phyloP scores from a whole-genome alignment of 1,140 invertebrate species.

The Megalonaias nervosa region DNA sequence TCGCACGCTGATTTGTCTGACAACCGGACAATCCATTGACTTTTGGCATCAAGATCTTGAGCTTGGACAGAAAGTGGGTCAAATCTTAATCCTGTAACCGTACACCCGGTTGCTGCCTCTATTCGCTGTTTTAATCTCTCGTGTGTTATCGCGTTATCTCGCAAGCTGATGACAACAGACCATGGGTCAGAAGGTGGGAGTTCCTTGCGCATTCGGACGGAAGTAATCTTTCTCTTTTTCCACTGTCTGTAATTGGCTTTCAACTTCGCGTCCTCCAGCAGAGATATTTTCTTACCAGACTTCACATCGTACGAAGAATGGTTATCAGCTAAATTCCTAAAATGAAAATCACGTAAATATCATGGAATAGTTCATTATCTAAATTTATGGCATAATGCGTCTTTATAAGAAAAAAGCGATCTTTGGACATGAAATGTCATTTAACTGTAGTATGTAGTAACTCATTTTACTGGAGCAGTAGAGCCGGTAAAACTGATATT shows the following conservation, averaged over 20 bases:
- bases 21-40: conserved; percentile 29
- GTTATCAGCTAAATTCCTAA: no score
- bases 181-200: conserved; percentile 17
- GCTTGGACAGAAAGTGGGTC: conserved; percentile 24
- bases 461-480: no score
- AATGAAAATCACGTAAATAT: no score
- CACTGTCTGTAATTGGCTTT: conserved; percentile 22
- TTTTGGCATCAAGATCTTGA: conserved; percentile 12
- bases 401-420: no score
- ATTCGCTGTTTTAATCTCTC: conserved; percentile 12
- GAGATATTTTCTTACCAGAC: neutral
- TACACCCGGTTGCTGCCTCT: conserved; percentile 8
- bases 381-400: no score
- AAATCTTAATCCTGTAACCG: conserved; percentile 12
- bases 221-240: conserved; percentile 28
- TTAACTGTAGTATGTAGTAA: no score
- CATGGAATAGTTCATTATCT: no score
- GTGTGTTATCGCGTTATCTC: conserved; percentile 14
- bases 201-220: conserved; percentile 21
- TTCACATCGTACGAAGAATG: no score
- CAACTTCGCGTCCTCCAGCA: conserved; percentile 8
- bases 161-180: conserved; percentile 10
- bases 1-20: conserved; percentile 11
- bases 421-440: no score
- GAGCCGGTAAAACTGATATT: no score